A percentile compares a stretch with the other conserved stretches of the same genome.
Conservation (phyloP, 1,140 invertebrate species). For the Elymnias hypermnestra region DNA sequence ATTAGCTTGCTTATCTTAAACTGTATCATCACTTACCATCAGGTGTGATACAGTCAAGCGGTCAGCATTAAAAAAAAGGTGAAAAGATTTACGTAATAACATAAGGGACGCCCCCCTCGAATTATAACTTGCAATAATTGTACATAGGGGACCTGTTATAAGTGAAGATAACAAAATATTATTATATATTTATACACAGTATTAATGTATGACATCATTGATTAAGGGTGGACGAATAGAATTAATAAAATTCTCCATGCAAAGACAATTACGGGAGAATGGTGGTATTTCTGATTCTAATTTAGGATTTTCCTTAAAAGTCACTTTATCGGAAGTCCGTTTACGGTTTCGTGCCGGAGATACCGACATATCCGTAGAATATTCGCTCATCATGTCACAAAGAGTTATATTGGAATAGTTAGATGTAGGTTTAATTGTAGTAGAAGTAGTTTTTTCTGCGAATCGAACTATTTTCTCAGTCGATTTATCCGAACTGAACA, state of each 20-base stretch:
- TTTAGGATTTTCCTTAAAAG: not conserved
- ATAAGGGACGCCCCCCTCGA: too few relatives aligned
- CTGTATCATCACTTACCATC: too few relatives aligned
- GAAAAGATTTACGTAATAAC: too few relatives aligned
- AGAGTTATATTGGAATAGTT: slow-evolving; percentile 1
- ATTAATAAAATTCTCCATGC: slow-evolving; percentile 43
- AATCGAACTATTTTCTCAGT: slow-evolving; percentile 19
- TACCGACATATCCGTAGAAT: slow-evolving; percentile 2
- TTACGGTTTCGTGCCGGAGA: not conserved
- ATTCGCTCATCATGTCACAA: slow-evolving; percentile 6
- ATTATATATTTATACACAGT: too few relatives aligned
- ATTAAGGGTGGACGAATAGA: slow-evolving; percentile 41
- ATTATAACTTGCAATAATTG: too few relatives aligned
- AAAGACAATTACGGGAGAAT: slow-evolving; percentile 24
- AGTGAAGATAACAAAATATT: too few relatives aligned
- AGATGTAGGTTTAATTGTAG: slow-evolving; percentile 12
- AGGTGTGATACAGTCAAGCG: too few relatives aligned
- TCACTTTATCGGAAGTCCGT: not conserved
- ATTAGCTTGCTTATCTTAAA: too few relatives aligned
- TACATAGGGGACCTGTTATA: too few relatives aligned
- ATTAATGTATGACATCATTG: not conserved
- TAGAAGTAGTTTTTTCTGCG: slow-evolving; percentile 34
- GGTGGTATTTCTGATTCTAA: not conserved
- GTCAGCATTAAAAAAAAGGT: too few relatives aligned
- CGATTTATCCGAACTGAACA: slow-evolving; percentile 33